phyloP scores from a whole-genome alignment of 2,113 vertebrate species.

The Hippocampus mohnikei region DNA sequence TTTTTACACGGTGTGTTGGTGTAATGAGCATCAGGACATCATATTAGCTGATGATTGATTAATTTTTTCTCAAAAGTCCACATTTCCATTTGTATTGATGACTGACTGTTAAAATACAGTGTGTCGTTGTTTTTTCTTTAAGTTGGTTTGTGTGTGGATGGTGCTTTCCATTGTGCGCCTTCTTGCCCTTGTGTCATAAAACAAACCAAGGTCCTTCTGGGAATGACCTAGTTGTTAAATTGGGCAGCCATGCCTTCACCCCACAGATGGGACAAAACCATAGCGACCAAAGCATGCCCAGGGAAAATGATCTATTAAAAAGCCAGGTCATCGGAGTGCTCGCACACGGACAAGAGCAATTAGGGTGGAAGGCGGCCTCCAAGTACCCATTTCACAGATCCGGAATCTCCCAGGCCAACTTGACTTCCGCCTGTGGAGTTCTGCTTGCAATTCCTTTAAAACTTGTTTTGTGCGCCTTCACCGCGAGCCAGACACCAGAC shows the following conservation, averaged over 20 bases:
- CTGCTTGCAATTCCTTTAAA: too few relatives aligned
- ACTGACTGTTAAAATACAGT: too few relatives aligned
- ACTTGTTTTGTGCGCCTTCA: too few relatives aligned
- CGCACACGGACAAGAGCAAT: background rate
- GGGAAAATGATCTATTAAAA: background rate
- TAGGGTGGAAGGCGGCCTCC: too few relatives aligned
- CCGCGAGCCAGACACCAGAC: too few relatives aligned
- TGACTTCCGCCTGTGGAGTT: too few relatives aligned
- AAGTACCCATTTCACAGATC: too few relatives aligned
- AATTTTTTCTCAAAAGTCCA: background rate
- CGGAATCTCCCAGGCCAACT: too few relatives aligned
- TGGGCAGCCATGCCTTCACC: constrained; percentile 36
- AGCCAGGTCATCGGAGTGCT: background rate
- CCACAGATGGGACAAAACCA: constrained; percentile 10
- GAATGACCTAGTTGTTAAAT: constrained; percentile 46
- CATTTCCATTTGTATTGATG: constrained; percentile 1
- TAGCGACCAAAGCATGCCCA: constrained; percentile 15
- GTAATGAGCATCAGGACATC: background rate
- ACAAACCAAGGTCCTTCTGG: constrained; percentile 40
- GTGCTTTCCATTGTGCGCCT: background rate
- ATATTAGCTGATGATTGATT: background rate
- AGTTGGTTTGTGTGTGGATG: background rate
- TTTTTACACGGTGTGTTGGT: background rate
- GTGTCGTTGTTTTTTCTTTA: background rate
- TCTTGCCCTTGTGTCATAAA: constrained; percentile 40